phyloP scores from a whole-genome alignment of 2,888 invertebrate species.

The Oligia fasciuncula region DNA sequence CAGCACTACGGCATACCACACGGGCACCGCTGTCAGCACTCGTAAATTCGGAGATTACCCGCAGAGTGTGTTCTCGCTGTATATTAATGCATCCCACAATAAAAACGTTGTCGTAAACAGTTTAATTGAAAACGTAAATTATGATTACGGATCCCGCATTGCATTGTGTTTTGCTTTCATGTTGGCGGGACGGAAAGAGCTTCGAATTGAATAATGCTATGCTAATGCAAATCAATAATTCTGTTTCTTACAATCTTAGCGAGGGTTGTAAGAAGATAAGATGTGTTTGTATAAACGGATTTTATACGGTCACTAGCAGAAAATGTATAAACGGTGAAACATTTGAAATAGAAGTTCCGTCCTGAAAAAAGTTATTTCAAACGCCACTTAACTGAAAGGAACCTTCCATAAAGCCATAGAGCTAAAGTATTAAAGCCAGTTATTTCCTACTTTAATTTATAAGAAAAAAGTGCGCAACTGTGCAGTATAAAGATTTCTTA shows the following conservation, averaged over 20 bases:
- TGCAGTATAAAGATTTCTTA: constrained; percentile 38
- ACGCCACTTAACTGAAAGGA: constrained; percentile 11
- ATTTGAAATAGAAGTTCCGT: constrained; percentile 1
- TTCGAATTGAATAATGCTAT: constrained; percentile 28
- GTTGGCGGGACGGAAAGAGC: constrained; percentile 21
- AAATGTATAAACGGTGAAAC: constrained; percentile 9
- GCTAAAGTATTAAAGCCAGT: constrained; percentile 36
- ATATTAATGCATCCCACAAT: constrained; percentile 57
- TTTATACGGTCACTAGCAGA: constrained; percentile 3
- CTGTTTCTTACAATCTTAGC: constrained; percentile 17
- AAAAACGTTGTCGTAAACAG: constrained; percentile 58
- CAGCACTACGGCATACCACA: constrained; percentile 42
- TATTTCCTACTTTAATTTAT: constrained; percentile 43
- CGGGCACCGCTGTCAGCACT: constrained; percentile 56
- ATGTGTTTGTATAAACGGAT: constrained; percentile 22
- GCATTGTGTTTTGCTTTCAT: constrained; percentile 21
- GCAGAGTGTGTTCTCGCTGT: constrained; percentile 56
- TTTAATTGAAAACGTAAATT: constrained; percentile 62
- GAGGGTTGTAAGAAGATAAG: constrained; percentile 2
- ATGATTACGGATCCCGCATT: constrained; percentile 32
- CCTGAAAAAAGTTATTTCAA: constrained; percentile 12
- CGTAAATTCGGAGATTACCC: constrained; percentile 67
- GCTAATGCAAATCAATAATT: constrained; percentile 42
- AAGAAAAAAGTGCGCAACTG: constrained; percentile 43
- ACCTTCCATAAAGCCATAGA: constrained; percentile 4